A percentile compares a stretch with the other conserved stretches of the same genome.
phyloP scores from a whole-genome alignment of 1,140 invertebrate genomes.

The Neodiprion lecontei region DNA sequence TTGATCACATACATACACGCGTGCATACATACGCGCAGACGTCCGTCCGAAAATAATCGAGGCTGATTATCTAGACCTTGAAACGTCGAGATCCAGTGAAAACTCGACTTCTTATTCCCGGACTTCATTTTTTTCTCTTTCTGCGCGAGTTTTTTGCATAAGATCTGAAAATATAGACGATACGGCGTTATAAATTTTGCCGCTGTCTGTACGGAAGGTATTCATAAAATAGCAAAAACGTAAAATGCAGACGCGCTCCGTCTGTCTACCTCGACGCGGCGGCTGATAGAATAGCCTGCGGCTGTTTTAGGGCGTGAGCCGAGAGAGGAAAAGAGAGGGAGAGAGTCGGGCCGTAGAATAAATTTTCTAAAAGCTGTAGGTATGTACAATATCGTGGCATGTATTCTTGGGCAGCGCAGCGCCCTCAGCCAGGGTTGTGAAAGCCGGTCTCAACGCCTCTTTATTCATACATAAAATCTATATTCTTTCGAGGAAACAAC shows the following conservation, averaged over 20 bases:
- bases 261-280: not conserved
- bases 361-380: not conserved
- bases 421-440: conserved; percentile 19
- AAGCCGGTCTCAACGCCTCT: conserved; percentile 26
- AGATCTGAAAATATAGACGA: not conserved
- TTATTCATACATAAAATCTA: conserved; percentile 51
- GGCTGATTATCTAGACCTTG: no score
- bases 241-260: not conserved
- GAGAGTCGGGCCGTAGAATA: conserved; percentile 22
- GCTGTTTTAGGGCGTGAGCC: not conserved
- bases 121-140: not conserved
- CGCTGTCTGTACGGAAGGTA: not conserved
- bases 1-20: no score
- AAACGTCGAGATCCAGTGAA: no score
- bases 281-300: not conserved
- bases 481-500: conserved; percentile 50
- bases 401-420: not conserved
- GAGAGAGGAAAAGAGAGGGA: not conserved
- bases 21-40: no score
- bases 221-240: conserved; percentile 1
- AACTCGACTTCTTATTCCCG: no score
- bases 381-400: not conserved
- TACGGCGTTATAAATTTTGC: not conserved
- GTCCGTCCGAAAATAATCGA: no score
- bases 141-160: not conserved